Evolutionary conservation across 2,113 vertebrate genomes (phyloP).

Genomic region (Silurus glanis): DNA sequence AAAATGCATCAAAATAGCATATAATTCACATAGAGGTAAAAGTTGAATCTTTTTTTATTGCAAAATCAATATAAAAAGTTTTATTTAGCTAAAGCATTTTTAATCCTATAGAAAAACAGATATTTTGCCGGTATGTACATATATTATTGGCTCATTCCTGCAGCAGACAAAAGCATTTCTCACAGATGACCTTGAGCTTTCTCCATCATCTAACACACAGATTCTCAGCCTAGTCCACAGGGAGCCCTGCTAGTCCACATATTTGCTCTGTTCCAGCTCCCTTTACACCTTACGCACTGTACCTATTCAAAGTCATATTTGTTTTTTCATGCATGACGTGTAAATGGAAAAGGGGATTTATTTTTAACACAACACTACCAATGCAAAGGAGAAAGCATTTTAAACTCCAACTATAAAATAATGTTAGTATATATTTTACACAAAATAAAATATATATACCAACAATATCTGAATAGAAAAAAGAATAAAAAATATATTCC

Average conservation of each 20-base stretch:
- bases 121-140: neutral
- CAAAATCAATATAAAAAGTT: neutral
- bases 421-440: constrained; percentile 12
- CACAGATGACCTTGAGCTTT: constrained; percentile 21
- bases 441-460: neutral
- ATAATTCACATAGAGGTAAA: neutral
- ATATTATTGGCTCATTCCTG: neutral
- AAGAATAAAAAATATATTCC: constrained; percentile 1
- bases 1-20: neutral
- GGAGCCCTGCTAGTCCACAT: constrained; percentile 19
- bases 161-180: neutral
- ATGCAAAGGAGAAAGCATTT: neutral
- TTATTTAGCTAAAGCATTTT: neutral
- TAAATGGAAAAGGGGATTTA: constrained; percentile 1
- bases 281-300: constrained; percentile 11
- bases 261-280: constrained; percentile 32
- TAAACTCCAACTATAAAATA: neutral
- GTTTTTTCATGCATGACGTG: neutral
- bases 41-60: neutral
- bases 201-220: constrained; percentile 17
- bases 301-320: constrained; percentile 1
- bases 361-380: neutral
- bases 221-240: constrained; percentile 21
- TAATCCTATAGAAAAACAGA: neutral
- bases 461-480: neutral